These are phyloP conservation scores for Harmothoe impar DNA, from an alignment of 2,888 invertebrate species.

Conservation along the genomic window DNA sequence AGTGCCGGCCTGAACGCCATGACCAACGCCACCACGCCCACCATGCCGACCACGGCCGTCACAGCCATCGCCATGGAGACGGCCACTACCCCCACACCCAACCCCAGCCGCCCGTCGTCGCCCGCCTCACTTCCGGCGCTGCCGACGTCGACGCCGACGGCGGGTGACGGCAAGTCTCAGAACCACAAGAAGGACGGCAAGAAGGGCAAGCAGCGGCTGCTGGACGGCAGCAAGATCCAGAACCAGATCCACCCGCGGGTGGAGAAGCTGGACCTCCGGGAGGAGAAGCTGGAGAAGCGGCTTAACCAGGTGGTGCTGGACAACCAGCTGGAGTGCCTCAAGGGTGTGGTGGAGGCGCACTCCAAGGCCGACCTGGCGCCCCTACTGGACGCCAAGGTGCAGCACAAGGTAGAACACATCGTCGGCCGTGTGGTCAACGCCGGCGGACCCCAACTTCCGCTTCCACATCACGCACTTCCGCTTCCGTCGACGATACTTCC, in stretches of 20 bases:
- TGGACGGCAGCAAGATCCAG: background rate
- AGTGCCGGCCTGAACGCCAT: background rate
- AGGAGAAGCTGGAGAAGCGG: conserved; percentile 6
- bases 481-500: background rate
- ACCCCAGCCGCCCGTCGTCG: conserved; percentile 51
- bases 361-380: background rate
- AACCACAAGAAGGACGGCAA: conserved; percentile 3
- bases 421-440: conserved; percentile 13
- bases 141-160: conserved; percentile 11
- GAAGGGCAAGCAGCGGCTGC: conserved; percentile 24
- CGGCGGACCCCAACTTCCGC: background rate
- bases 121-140: background rate
- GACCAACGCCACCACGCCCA: conserved; percentile 43
- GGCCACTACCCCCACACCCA: conserved; percentile 46
- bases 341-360: background rate
- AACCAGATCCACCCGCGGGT: conserved; percentile 13
- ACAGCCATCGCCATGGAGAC: conserved; percentile 59
- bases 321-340: background rate
- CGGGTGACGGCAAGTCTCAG: background rate
- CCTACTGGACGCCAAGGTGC: background rate
- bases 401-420: conserved; percentile 11
- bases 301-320: conserved; percentile 14
- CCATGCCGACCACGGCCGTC: conserved; percentile 55
- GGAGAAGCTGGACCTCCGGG: conserved; percentile 39
- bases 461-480: background rate